phyloP scores from a whole-genome alignment of 2,888 invertebrate genomes.

The Eupelmus urozonus region DNA sequence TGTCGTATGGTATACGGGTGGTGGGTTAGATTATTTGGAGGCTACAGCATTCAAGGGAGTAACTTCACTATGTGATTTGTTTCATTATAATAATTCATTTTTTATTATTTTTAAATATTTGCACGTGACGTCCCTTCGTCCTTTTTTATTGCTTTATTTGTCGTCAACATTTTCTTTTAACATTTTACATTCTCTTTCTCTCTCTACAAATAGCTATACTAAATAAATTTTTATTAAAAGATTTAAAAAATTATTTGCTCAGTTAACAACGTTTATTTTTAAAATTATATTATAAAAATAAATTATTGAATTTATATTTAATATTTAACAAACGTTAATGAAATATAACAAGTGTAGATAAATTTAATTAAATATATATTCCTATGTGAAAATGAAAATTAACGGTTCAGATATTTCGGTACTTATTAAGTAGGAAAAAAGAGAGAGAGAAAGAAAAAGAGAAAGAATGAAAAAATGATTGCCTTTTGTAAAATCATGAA shows the following conservation, averaged over 20 bases:
- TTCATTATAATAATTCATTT: constrained; percentile 36
- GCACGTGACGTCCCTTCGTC: constrained; percentile 43
- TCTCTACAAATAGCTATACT: background rate
- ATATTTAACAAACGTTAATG: too few species aligned
- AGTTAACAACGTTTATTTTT: background rate
- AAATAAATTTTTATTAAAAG: background rate
- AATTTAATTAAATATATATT: too few species aligned
- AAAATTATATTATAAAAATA: background rate
- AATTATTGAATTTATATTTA: background rate
- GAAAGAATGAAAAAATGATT: constrained; percentile 11
- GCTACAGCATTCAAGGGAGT: constrained; percentile 71
- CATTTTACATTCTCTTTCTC: constrained; percentile 2
- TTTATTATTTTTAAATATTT: constrained; percentile 14
- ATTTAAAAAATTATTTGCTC: background rate
- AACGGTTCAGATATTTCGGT: too few species aligned
- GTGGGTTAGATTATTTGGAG: constrained; percentile 69
- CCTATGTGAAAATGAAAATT: too few species aligned
- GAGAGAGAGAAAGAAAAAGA: constrained; percentile 38
- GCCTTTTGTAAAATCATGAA: constrained; percentile 37
- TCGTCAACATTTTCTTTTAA: constrained; percentile 23
- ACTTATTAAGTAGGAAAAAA: background rate
- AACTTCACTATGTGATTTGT: constrained; percentile 56
- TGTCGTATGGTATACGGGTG: constrained; percentile 60
- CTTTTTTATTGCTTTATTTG: constrained; percentile 42
- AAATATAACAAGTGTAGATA: too few species aligned